These are phyloP conservation scores for Physella acuta DNA, from an alignment of 1,140 invertebrate genomes.

Conservation along the genomic window DNA sequence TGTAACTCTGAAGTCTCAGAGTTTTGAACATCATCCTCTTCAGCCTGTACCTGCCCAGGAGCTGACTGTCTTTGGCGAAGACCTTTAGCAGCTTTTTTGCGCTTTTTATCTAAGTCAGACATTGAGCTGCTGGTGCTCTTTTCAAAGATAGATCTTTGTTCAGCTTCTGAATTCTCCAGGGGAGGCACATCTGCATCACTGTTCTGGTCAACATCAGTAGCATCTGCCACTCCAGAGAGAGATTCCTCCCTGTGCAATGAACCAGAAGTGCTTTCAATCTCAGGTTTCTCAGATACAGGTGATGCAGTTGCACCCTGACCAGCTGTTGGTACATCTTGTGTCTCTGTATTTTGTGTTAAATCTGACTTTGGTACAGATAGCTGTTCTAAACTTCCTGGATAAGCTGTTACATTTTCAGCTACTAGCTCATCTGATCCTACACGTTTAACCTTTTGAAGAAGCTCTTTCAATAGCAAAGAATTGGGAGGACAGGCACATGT, in stretches of 20 bases:
- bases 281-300: no score
- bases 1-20: not conserved
- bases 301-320: no score
- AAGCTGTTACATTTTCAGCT: no score
- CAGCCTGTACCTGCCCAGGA: not conserved
- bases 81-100: not conserved
- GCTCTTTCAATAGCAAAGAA: slow-evolving; percentile 5
- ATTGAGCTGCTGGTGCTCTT: slow-evolving; percentile 14
- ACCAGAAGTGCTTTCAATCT: not conserved
- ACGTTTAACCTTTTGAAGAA: slow-evolving; percentile 10
- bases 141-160: slow-evolving; percentile 16
- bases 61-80: slow-evolving; percentile 24
- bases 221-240: not conserved
- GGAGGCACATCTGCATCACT: not conserved
- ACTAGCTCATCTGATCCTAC: not conserved
- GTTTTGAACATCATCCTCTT: not conserved
- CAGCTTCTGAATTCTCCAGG: slow-evolving; percentile 2
- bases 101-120: slow-evolving; percentile 4
- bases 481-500: not conserved
- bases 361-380: no score
- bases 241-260: slow-evolving; percentile 5
- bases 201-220: not conserved
- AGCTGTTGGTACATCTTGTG: no score
- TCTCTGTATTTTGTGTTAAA: no score
- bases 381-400: no score